Percentiles rank a stretch among this genome's conserved stretches.
Evolutionary conservation across 2,113 vertebrate species (phyloP).

Genomic region (Rhinolophus sinicus): DNA sequence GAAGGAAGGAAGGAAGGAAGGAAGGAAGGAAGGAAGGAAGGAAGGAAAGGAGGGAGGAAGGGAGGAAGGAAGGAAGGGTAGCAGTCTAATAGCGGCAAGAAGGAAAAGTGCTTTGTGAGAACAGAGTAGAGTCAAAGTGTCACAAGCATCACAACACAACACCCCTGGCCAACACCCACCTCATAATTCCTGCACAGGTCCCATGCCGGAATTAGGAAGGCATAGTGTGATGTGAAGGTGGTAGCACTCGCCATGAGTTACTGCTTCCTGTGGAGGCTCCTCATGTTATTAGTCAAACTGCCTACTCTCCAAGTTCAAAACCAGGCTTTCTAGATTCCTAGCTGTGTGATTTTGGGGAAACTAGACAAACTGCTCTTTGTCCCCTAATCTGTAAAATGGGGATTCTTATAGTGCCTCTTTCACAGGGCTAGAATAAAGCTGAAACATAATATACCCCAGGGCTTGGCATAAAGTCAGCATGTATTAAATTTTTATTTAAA

Average conservation of each 20-base stretch:
- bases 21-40: not conserved
- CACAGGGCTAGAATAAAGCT: not conserved
- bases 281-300: not conserved
- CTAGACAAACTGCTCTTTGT: not conserved
- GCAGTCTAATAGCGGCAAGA: not conserved
- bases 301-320: not conserved
- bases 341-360: not conserved
- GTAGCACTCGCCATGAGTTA: not conserved
- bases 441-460: not conserved
- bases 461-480: not conserved
- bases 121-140: not conserved
- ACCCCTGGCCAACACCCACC: not conserved
- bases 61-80: too few species aligned
- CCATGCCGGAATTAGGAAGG: too few species aligned
- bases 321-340: not conserved
- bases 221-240: fast-evolving
- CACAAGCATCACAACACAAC: not conserved
- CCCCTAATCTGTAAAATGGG: not conserved
- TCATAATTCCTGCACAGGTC: not conserved
- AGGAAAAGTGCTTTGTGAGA: not conserved
- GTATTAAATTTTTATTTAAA: not conserved
- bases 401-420: not conserved
- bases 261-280: not conserved
- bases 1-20: too few species aligned
- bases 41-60: not conserved